Conservation (phyloP, 2,113 vertebrate species). For the Cervus canadensis region DNA sequence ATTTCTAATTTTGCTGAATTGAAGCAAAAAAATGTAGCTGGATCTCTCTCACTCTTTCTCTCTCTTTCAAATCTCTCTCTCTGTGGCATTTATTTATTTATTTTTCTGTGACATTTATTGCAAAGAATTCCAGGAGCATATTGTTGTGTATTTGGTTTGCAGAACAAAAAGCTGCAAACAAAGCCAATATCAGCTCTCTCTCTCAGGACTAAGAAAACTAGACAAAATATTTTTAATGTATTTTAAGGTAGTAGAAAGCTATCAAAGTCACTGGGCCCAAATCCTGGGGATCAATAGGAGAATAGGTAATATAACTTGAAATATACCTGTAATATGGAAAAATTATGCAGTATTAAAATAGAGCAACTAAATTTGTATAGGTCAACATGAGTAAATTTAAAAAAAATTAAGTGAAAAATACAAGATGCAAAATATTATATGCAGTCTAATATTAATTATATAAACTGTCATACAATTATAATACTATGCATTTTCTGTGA, state of each 20-base stretch:
- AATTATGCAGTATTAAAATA: neutral
- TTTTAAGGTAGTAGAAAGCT: neutral
- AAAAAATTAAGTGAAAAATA: neutral
- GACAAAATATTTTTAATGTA: neutral
- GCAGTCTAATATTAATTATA: neutral
- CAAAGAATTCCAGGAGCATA: neutral
- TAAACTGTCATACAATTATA: neutral
- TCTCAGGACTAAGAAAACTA: neutral
- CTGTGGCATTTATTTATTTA: neutral
- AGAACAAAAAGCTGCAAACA: neutral
- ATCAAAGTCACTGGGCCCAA: neutral
- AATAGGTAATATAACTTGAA: neutral
- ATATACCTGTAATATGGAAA: neutral
- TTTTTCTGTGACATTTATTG: neutral
- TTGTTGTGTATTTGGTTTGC: neutral
- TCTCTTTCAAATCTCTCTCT: neutral
- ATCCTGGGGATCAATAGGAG: neutral
- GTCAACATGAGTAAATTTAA: neutral
- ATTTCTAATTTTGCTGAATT: neutral
- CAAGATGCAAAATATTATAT: neutral
- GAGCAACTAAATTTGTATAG: neutral
- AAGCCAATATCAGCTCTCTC: neutral
- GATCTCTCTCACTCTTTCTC: neutral
- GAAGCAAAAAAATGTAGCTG: neutral
- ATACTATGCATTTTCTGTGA: neutral